phyloP scores from a whole-genome alignment of 2,797 vertebrate genomes.

The Syndactyla subalaris region DNA sequence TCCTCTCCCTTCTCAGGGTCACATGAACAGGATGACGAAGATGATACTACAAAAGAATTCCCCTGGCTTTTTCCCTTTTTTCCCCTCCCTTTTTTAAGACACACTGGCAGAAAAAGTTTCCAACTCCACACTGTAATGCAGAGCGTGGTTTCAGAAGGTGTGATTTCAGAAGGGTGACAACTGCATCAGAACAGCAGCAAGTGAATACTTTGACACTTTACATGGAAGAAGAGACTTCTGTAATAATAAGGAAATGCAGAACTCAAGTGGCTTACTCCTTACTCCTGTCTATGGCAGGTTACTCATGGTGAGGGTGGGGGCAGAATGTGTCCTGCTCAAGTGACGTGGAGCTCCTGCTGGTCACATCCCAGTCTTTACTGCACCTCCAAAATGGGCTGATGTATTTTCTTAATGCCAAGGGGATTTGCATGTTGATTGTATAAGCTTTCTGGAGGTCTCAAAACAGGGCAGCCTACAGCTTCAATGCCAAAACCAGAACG shows the following conservation, averaged over 20 bases:
- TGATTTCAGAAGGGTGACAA: not conserved
- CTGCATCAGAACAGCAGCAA: not conserved
- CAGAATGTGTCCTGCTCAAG: not conserved
- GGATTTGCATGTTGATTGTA: constrained; percentile 45
- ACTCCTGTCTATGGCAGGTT: not conserved
- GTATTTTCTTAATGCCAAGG: constrained; percentile 28
- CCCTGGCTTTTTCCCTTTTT: not conserved
- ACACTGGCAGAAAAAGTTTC: not conserved
- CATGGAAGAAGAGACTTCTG: not conserved
- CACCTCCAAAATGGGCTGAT: not conserved
- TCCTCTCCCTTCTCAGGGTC: not conserved
- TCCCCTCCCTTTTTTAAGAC: not conserved
- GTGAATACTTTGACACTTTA: not conserved
- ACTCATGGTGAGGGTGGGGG: not conserved
- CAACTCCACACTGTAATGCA: not conserved
- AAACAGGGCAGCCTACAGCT: constrained; percentile 43
- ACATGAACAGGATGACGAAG: constrained; percentile 10
- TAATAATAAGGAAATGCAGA: not conserved
- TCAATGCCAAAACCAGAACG: constrained; percentile 57
- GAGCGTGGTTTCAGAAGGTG: not conserved
- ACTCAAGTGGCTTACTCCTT: not conserved
- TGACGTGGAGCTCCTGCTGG: not conserved
- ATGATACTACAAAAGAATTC: constrained; percentile 2
- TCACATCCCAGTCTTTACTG: not conserved
- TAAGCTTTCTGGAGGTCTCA: constrained; percentile 43